phyloP scores from a whole-genome alignment of 2,888 invertebrate species.

The Stenolophus ochropezus region DNA sequence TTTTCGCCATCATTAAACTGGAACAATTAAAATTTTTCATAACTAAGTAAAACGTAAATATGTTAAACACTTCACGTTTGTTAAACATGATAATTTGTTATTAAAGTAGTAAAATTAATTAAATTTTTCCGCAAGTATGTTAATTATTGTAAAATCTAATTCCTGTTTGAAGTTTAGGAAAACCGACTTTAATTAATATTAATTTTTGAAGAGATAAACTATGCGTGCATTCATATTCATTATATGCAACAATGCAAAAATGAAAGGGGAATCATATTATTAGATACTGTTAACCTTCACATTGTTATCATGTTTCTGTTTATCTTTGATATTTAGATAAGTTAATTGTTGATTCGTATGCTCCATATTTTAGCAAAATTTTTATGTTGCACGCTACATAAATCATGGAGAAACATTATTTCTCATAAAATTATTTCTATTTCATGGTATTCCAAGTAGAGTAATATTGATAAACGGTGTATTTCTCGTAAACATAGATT shows the following conservation, averaged over 20 bases:
- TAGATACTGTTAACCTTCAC: not conserved
- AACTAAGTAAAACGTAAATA: slow-evolving; percentile 22
- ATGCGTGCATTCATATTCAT: not conserved
- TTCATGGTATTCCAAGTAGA: not conserved
- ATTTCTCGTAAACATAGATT: no score
- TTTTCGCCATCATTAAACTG: slow-evolving; percentile 23
- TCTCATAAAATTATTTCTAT: not conserved
- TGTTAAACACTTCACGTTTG: slow-evolving; percentile 30
- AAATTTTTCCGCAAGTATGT: slow-evolving; percentile 25
- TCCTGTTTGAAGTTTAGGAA: not conserved
- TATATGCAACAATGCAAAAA: not conserved
- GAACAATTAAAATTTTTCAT: slow-evolving; percentile 2
- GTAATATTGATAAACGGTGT: no score
- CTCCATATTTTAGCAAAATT: not conserved
- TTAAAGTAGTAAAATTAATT: slow-evolving; percentile 19
- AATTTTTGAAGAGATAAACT: not conserved
- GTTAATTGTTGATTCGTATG: not conserved
- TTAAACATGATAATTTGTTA: slow-evolving; percentile 40
- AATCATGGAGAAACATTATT: not conserved
- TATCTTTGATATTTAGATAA: not conserved
- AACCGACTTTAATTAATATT: slow-evolving; percentile 5
- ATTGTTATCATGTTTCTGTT: not conserved
- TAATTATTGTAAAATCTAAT: slow-evolving; percentile 5
- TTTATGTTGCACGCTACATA: not conserved
- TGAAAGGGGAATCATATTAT: not conserved